Evolutionary conservation across 1,140 invertebrate species (phyloP), one percentile per base, ranked within the genome.

Genomic region (Lepidurus packardi): DNA sequence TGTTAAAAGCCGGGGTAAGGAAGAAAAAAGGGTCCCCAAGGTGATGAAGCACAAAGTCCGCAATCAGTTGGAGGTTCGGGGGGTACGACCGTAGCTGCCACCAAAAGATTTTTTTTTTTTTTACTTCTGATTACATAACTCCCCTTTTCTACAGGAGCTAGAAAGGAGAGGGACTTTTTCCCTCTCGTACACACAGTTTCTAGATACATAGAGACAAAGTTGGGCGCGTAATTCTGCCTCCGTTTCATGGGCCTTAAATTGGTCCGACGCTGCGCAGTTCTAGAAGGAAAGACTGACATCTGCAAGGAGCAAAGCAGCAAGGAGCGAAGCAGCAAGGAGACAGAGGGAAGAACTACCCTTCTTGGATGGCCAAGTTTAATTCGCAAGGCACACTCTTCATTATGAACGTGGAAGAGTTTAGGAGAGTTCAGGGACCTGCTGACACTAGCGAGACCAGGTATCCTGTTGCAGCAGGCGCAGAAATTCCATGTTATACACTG

Each of bases 341-440:
- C 13, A 16, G 53, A 16, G 21, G 21, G 8, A 65, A n/a, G 4
- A 1, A 21, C 13, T 7, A 21, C 13, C 21, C 21, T 65, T 65
- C 53, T 65, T 13, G 6, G 16, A 21, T 13, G 1, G 8, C 53
- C 8, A 65, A 65, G 53, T 65, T 65, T 65, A 65, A 65, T 65
- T 65, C 53, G 13, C 1, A 21, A 65, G 16, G 53, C 53, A 65
- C 53, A 65, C 53, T 13, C 53, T 65, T 65, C 53, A 65, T 65
- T 65, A 65, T 65, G 53, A 65, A 65, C 21, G 53, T 16, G 53
- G 53, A 65, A 21, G 53, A 65, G 53, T 65, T 65, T 65, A 65
- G 21, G 53, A 21, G 53, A 21, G 53, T n/a, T 65, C 1, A 65
- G 53, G 53, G 53, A 65, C 53, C 21, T 65, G 7, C 53, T 65